phyloP scores from a whole-genome alignment of 2,797 vertebrate genomes.

The Cygnus olor region DNA sequence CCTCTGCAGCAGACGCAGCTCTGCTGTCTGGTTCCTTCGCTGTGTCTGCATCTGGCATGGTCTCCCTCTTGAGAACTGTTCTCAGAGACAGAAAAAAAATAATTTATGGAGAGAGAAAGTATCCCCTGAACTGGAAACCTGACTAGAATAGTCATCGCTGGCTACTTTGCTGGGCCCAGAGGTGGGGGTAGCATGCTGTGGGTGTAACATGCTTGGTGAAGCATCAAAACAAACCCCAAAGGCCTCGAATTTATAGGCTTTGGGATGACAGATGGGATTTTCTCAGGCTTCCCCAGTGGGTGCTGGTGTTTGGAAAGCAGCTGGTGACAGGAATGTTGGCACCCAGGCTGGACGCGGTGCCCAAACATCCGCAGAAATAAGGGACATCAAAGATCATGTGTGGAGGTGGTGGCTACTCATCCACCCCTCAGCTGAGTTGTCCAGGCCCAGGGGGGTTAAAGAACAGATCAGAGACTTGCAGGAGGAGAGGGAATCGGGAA shows the following conservation, averaged over 20 bases:
- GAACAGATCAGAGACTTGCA: neutral
- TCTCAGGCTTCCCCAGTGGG: neutral
- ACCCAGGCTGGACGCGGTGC: neutral
- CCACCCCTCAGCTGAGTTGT: neutral
- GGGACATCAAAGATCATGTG: neutral
- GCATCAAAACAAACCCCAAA: neutral
- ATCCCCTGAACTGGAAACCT: neutral
- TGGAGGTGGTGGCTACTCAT: neutral
- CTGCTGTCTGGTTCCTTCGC: neutral
- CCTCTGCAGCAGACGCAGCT: rapidly evolving
- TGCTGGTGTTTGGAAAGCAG: neutral
- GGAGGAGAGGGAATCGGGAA: neutral
- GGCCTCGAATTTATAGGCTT: neutral
- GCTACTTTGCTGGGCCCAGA: neutral
- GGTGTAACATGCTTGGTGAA: neutral
- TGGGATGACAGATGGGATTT: neutral
- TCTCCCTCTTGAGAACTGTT: rapidly evolving
- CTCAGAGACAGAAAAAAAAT: neutral
- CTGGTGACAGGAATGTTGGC: neutral
- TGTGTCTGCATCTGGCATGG: neutral
- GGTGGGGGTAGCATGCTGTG: neutral
- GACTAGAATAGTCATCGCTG: neutral
- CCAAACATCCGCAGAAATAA: neutral
- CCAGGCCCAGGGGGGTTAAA: neutral
- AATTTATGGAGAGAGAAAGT: neutral